Conservation (phyloP, 2,888 invertebrate genomes). For the Mythimna lalbum region DNA sequence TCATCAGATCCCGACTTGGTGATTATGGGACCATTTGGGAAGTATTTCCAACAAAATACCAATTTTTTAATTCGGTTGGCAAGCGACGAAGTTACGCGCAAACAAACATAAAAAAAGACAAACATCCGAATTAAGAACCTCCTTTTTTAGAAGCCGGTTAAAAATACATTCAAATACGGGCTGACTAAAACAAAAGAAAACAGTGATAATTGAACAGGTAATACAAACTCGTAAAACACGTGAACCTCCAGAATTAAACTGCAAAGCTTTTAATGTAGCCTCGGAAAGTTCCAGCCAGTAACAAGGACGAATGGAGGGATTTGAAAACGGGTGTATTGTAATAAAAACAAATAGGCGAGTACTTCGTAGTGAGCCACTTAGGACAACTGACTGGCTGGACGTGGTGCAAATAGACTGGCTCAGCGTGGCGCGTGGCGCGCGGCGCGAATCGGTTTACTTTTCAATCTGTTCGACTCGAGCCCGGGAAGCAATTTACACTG, state of each 20-base stretch:
- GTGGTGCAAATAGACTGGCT: conserved; percentile 61
- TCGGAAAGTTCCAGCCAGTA: conserved; percentile 36
- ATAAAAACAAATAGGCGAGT: conserved; percentile 63
- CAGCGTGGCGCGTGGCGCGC: conserved; percentile 63
- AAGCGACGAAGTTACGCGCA: too few relatives aligned
- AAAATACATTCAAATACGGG: background rate
- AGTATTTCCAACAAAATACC: too few relatives aligned
- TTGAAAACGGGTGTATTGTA: conserved; percentile 54
- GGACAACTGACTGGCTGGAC: conserved; percentile 58
- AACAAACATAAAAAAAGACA: too few relatives aligned
- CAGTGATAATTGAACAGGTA: conserved; percentile 6
- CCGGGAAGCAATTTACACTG: conserved; percentile 28
- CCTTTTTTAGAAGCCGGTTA: too few relatives aligned
- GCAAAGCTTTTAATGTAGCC: conserved; percentile 43
- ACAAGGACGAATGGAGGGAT: conserved; percentile 58
- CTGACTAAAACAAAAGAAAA: background rate
- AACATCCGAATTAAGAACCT: too few relatives aligned
- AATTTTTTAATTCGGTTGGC: too few relatives aligned
- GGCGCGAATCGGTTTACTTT: conserved; percentile 70
- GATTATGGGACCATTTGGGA: too few relatives aligned
- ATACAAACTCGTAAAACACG: conserved; percentile 19
- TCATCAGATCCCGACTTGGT: too few relatives aligned
- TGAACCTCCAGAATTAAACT: conserved; percentile 40
- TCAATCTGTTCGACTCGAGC: conserved; percentile 57
- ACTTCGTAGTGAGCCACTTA: conserved; percentile 54